Conservation (phyloP, 2,113 vertebrate genomes). For the Mesoclemmys tuberculata region DNA sequence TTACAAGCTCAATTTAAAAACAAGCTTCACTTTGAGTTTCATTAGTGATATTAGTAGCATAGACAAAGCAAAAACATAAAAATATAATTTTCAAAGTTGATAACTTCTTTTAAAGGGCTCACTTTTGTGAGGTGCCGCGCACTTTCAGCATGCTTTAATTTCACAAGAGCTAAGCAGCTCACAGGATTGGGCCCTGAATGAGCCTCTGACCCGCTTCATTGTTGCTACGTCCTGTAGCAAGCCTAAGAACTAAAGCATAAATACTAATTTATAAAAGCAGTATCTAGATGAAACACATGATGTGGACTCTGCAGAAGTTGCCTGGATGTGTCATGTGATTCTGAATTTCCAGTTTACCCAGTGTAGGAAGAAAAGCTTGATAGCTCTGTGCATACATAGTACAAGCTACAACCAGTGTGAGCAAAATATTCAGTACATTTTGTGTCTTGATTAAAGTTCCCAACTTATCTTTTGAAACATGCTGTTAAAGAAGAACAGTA, state of each 20-base stretch:
- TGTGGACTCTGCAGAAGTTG: background rate
- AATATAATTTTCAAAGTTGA: too few relatives aligned
- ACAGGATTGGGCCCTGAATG: background rate
- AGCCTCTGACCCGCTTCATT: background rate
- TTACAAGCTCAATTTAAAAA: background rate
- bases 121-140: too few relatives aligned
- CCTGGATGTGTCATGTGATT: background rate
- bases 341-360: background rate
- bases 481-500: too few relatives aligned
- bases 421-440: accelerated
- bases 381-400: background rate
- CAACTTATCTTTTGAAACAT: too few relatives aligned
- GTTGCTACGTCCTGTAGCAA: background rate
- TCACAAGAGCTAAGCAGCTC: background rate
- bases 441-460: too few relatives aligned
- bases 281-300: accelerated
- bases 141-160: too few relatives aligned
- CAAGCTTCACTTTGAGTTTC: background rate
- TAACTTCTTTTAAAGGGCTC: too few relatives aligned
- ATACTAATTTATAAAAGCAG: background rate
- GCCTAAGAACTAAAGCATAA: background rate
- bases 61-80: too few relatives aligned
- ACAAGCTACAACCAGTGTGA: background rate
- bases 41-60: too few relatives aligned
- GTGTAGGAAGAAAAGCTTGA: background rate